Percentiles rank a stretch among this genome's conserved stretches.
Evolutionary conservation across 2,113 vertebrate genomes (phyloP).

Genomic region (Scomber japonicus): DNA sequence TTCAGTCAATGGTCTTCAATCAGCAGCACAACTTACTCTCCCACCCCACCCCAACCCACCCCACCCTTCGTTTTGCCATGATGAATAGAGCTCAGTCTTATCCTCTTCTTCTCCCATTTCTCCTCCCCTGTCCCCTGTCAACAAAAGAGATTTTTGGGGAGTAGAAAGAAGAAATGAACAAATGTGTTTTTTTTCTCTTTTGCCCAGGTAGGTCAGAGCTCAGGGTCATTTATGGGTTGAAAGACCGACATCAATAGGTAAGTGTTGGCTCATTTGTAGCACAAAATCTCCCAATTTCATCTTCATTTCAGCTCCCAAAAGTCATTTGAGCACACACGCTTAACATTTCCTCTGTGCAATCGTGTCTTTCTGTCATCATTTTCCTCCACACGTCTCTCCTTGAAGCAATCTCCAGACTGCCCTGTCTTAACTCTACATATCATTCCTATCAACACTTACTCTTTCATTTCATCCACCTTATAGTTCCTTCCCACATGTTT

Average conservation of each 20-base stretch:
- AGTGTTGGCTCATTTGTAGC: no score
- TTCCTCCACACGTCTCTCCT: background rate
- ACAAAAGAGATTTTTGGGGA: conserved; percentile 23
- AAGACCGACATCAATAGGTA: no score
- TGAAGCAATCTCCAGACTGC: conserved; percentile 8
- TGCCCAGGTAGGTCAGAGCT: background rate
- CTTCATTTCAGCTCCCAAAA: no score
- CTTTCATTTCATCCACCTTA: conserved; percentile 56
- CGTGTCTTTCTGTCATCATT: background rate
- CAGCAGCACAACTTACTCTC: conserved; percentile 30
- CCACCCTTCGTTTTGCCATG: conserved; percentile 37
- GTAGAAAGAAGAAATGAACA: conserved; percentile 1
- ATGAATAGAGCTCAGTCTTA: conserved; percentile 55
- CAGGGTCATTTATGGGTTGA: background rate
- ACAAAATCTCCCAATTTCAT: no score
- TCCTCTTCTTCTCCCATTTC: conserved; percentile 45
- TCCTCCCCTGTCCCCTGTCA: conserved; percentile 36
- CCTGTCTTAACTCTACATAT: conserved; percentile 35
- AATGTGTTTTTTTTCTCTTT: background rate
- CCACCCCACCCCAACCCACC: background rate
- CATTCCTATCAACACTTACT: conserved; percentile 50
- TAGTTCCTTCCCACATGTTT: conserved; percentile 44
- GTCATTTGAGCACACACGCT: background rate
- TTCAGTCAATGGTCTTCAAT: conserved; percentile 57
- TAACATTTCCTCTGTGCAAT: background rate